Evolutionary conservation across 2,797 vertebrate species (phyloP), one percentile per base, ranked within the genome.

Genomic region (Potorous gilbertii): DNA sequence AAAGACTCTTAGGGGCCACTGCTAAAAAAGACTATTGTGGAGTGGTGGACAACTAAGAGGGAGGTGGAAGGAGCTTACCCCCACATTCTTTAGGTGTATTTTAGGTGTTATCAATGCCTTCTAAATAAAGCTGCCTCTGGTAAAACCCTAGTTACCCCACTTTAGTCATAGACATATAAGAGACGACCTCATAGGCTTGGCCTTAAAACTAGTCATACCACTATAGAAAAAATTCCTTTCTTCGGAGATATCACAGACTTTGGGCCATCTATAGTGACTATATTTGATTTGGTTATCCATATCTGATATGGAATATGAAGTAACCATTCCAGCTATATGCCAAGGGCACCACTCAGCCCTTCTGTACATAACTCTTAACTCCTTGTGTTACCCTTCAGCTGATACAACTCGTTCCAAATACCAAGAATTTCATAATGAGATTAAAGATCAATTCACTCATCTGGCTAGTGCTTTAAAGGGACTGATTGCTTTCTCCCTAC

Each of bases 401-500:
- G 21, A 6, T 46, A 11, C 8, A 81, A 81, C 74, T 46, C 46
- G 40, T 27, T 18, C 40, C 21, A 81, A 2, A 81, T 46, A 27
- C 40, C 40, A 46, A 81, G 21, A 81, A 81, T 81, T 81, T 40
- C 21, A 81, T 46, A 81, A 81, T 81, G 40, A 46, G 4, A 74
- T 74, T 40, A 40, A n/a, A 74, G 18, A 24, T 74, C 16, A 18
- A 27, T 24, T 46, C 74, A 81, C 40, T 46, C 8, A 27, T 40
- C 18, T 81, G 21, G 6, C 40, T 24, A 81, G 74, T 46, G 21
- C 8, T 21, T 81, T 81, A 81, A 11, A 46, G 9, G 8, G 28
- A 52, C 92, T 91, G 18, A 96, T 91, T 96, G 93, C 54, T 52
- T 92, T 91, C 31, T 52, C 11, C 21, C 21, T 46, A 46, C 21